Evolutionary conservation across 2,888 invertebrate species (phyloP).

Genomic region (Drosophila barbarae): DNA sequence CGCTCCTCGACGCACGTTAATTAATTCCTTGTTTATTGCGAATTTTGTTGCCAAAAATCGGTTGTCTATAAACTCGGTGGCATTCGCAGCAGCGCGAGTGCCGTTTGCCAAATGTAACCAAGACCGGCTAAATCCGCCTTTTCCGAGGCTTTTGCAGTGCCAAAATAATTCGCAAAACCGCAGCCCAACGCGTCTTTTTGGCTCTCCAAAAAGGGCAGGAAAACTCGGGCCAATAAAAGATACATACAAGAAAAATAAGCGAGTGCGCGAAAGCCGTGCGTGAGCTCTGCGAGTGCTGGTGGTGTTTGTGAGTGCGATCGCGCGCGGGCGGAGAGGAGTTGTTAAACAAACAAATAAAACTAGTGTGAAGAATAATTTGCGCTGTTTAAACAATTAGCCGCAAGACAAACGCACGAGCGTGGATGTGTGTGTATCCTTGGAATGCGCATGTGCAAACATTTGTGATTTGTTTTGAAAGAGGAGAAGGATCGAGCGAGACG

Average conservation of each 20-base stretch:
- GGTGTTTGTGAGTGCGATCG: slow-evolving; percentile 13
- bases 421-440: slow-evolving; percentile 43
- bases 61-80: neutral
- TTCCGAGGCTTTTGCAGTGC: slow-evolving; percentile 2
- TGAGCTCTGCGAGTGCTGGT: slow-evolving; percentile 11
- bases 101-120: slow-evolving; percentile 5
- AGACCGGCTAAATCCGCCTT: slow-evolving; percentile 19
- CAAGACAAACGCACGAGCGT: slow-evolving; percentile 40
- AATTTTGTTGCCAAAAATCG: slow-evolving; percentile 5
- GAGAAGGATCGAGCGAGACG: slow-evolving; percentile 22
- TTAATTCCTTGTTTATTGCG: slow-evolving; percentile 9
- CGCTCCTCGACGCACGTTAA: neutral
- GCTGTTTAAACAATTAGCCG: slow-evolving; percentile 65
- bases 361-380: slow-evolving; percentile 52
- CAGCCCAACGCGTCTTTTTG: slow-evolving; percentile 38
- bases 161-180: slow-evolving; percentile 27
- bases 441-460: slow-evolving; percentile 69
- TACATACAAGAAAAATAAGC: slow-evolving; percentile 72
- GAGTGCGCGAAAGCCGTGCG: slow-evolving; percentile 41
- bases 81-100: slow-evolving; percentile 9
- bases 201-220: slow-evolving; percentile 69
- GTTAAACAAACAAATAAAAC: slow-evolving; percentile 57
- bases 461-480: slow-evolving; percentile 50
- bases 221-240: slow-evolving; percentile 73
- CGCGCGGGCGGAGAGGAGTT: slow-evolving; percentile 16